Conservation (phyloP, 1,140 invertebrate species). For the Hyphantria cunea region DNA sequence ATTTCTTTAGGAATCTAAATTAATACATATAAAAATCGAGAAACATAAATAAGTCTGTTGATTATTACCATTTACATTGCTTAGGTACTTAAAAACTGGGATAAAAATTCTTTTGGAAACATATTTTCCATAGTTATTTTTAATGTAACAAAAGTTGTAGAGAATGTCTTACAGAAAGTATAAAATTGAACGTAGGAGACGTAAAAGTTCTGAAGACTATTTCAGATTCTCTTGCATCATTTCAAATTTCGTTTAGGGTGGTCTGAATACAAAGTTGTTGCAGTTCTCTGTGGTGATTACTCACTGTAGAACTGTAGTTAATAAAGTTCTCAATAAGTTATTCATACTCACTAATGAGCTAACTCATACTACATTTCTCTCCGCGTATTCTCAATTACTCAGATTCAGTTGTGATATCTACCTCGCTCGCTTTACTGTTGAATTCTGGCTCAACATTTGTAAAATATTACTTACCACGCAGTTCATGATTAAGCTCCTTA, state of each 20-base stretch:
- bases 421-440: no score
- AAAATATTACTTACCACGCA: no score
- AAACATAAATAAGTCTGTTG: no score
- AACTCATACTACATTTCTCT: conserved; percentile 25
- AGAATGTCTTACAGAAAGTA: conserved; percentile 7
- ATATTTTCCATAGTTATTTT: no score
- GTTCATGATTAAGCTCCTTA: no score
- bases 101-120: no score
- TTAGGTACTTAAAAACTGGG: no score
- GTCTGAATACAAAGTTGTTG: conserved; percentile 21
- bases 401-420: conserved; percentile 24
- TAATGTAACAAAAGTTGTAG: conserved; percentile 2
- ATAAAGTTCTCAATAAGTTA: conserved; percentile 33
- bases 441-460: no score
- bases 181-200: conserved; percentile 19
- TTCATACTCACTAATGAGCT: conserved; percentile 31
- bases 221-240: conserved; percentile 12
- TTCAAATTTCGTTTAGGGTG: conserved; percentile 4
- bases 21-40: no score
- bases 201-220: conserved; percentile 12
- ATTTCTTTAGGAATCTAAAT: no score
- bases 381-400: conserved; percentile 24
- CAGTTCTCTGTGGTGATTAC: conserved; percentile 12
- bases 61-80: no score
- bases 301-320: conserved; percentile 20